A percentile compares a stretch with the other conserved stretches of the same genome.
phyloP scores from a whole-genome alignment of 2,888 invertebrate species.

The Notodonta ziczac region DNA sequence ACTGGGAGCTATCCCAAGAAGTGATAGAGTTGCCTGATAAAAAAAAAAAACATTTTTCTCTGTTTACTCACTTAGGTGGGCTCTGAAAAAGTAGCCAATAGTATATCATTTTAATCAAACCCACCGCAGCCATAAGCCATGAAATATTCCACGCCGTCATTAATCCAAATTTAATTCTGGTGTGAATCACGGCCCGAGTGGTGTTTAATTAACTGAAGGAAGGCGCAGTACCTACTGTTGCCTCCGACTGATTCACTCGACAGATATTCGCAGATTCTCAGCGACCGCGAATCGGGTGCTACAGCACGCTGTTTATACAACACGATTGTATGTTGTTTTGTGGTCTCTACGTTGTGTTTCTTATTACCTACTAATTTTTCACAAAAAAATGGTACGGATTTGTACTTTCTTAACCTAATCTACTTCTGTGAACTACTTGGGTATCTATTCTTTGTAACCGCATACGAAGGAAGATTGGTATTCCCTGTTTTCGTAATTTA shows the following conservation, averaged over 20 bases:
- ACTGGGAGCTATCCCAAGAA: no score
- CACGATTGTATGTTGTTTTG: conserved; percentile 21
- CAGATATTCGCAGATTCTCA: conserved; percentile 48
- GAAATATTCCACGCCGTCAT: background rate
- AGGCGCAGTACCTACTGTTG: conserved; percentile 37
- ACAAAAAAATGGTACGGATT: no score
- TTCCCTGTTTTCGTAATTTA: conserved; percentile 16
- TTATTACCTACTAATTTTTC: no score
- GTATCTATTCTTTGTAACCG: no score
- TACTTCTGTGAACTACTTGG: no score
- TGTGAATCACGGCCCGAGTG: background rate
- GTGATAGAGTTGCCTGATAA: no score
- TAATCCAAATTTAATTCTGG: conserved; percentile 6
- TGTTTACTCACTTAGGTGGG: background rate
- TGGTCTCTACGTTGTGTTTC: conserved; percentile 6
- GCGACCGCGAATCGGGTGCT: conserved; percentile 3
- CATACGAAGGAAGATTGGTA: no score
- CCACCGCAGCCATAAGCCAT: background rate
- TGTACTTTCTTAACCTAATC: no score
- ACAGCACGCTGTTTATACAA: conserved; percentile 23
- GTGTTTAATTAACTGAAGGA: conserved; percentile 47
- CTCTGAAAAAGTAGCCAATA: background rate
- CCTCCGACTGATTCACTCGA: conserved; percentile 44
- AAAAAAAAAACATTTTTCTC: background rate
- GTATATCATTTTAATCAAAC: background rate